A percentile compares a stretch with the other conserved stretches of the same genome.
These are phyloP conservation scores for Erpetoichthys calabaricus DNA, from an alignment of 2,797 vertebrate species.

Conservation along the genomic window DNA sequence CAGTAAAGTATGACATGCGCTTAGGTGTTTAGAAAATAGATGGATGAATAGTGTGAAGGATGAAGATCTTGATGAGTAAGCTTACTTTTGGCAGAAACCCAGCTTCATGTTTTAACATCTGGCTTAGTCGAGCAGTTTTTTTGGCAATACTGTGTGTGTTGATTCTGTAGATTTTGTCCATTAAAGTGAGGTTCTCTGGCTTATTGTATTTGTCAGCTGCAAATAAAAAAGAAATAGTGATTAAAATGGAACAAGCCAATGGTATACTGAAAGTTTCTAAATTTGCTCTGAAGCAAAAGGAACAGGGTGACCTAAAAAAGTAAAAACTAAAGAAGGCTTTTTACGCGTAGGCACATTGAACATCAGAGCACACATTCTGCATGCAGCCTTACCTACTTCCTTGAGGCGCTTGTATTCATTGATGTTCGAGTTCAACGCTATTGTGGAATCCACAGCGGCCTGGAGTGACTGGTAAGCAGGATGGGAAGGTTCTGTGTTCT, in stretches of 20 bases:
- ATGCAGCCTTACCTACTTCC: conserved; percentile 86
- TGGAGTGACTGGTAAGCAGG: conserved; percentile 48
- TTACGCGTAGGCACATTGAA: too few relatives aligned
- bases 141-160: conserved; percentile 85
- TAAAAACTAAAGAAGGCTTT: too few relatives aligned
- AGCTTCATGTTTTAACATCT: conserved; percentile 74
- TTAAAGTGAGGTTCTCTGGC: conserved; percentile 65
- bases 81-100: conserved; percentile 73
- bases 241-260: too few relatives aligned
- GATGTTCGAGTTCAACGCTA: conserved; percentile 73
- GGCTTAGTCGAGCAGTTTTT: conserved; percentile 77
- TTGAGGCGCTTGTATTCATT: conserved; percentile 87
- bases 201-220: conserved; percentile 84
- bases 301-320: too few relatives aligned
- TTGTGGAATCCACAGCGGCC: conserved; percentile 47
- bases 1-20: too few relatives aligned
- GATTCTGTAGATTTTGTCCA: conserved; percentile 72
- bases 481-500: conserved; percentile 52
- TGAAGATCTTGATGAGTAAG: background rate
- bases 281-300: too few relatives aligned
- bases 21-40: too few relatives aligned
- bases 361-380: too few relatives aligned
- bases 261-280: too few relatives aligned
- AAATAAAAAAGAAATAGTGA: too few relatives aligned
- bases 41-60: too few relatives aligned